Conservation (phyloP, 2,797 vertebrate genomes). For the Sphaeramia orbicularis region DNA sequence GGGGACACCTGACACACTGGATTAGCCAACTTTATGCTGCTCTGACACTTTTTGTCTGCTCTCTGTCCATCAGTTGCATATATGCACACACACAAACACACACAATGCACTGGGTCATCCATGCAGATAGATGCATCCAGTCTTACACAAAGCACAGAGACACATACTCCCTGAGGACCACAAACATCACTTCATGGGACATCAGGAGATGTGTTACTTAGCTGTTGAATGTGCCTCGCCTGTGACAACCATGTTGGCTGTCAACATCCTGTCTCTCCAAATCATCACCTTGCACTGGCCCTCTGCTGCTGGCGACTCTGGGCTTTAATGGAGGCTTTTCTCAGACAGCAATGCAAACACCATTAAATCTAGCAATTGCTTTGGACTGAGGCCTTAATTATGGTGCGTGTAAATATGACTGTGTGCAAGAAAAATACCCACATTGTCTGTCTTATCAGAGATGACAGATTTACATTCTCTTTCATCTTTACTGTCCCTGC, state of each 20-base stretch:
- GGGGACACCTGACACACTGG: conserved; percentile 73
- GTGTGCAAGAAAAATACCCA: conserved; percentile 2
- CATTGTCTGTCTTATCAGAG: not conserved
- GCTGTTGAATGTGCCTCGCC: conserved; percentile 58
- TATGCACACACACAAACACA: conserved; percentile 6
- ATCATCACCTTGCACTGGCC: conserved; percentile 53
- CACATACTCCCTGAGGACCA: conserved; percentile 50
- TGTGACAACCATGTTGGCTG: conserved; percentile 56
- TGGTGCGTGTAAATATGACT: not conserved
- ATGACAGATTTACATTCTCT: not conserved
- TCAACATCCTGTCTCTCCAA: conserved; percentile 69
- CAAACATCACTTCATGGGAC: conserved; percentile 69
- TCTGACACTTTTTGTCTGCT: conserved; percentile 72
- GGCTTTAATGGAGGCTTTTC: conserved; percentile 2
- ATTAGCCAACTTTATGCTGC: conserved; percentile 60
- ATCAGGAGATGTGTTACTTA: conserved; percentile 69
- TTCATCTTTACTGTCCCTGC: not conserved
- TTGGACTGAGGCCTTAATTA: conserved; percentile 1
- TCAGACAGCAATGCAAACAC: conserved; percentile 13
- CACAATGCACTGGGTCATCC: conserved; percentile 9
- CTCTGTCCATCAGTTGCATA: conserved; percentile 58
- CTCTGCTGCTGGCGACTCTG: conserved; percentile 24
- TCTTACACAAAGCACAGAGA: conserved; percentile 38
- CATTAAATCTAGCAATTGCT: conserved; percentile 2
- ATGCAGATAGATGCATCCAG: conserved; percentile 18